Conservation (phyloP, 2,797 vertebrate genomes). For the Hybognathus amarus region DNA sequence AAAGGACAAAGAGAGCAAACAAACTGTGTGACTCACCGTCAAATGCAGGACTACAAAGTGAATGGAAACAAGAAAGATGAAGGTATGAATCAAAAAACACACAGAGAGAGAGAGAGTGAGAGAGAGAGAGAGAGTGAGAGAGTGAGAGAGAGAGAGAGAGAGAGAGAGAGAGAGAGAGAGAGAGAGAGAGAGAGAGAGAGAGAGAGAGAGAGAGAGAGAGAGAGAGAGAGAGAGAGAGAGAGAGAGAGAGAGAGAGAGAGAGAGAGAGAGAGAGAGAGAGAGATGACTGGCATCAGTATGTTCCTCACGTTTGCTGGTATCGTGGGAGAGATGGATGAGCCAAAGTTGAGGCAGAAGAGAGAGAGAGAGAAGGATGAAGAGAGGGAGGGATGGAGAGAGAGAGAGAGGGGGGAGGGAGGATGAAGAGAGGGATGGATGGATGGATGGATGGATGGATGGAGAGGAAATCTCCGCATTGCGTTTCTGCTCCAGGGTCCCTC, state of each 20-base stretch:
- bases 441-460: not conserved
- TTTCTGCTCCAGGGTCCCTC: constrained; percentile 30
- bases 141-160: too few relatives aligned
- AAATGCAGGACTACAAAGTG: not conserved
- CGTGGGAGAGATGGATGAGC: too few relatives aligned
- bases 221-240: too few relatives aligned
- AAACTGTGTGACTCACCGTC: not conserved
- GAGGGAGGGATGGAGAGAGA: too few relatives aligned
- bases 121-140: too few relatives aligned
- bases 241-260: too few relatives aligned
- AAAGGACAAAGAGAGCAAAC: not conserved
- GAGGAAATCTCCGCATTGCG: constrained; percentile 41
- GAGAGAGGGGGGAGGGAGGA: not conserved
- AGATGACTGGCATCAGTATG: too few relatives aligned
- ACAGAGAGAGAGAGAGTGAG: not conserved
- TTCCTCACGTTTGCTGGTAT: too few relatives aligned
- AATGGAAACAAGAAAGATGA: not conserved
- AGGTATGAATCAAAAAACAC: constrained; percentile 9
- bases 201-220: too few relatives aligned
- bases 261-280: not conserved
- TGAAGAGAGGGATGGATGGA: not conserved
- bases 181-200: not conserved
- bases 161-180: constrained; percentile 43
- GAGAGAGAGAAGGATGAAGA: too few relatives aligned
- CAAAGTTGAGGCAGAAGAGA: too few relatives aligned